phyloP scores from a whole-genome alignment of 2,797 vertebrate genomes.

The Sebastes hubbsi region DNA sequence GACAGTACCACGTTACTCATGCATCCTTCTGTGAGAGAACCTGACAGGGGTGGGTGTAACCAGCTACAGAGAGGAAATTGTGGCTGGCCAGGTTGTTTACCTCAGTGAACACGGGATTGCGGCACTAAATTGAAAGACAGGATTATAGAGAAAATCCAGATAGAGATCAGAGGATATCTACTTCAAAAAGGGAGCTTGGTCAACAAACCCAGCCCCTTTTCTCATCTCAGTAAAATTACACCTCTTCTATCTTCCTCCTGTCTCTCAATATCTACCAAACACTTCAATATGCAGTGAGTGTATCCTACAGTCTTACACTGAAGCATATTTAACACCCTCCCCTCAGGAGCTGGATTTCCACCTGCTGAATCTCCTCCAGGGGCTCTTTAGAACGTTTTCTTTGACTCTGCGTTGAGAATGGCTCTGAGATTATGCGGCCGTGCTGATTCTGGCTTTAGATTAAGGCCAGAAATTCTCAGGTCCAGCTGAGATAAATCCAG shows the following conservation, averaged over 20 bases:
- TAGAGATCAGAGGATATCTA: slow-evolving; percentile 53
- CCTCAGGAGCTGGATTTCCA: slow-evolving; percentile 40
- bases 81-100: slow-evolving; percentile 53
- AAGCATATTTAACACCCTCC: slow-evolving; percentile 40
- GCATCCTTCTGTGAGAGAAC: slow-evolving; percentile 8
- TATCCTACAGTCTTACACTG: slow-evolving; percentile 11
- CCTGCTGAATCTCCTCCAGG: slow-evolving; percentile 30
- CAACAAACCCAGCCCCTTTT: slow-evolving; percentile 49
- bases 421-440: slow-evolving; percentile 31
- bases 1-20: not conserved
- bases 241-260: not conserved
- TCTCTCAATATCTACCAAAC: slow-evolving; percentile 6
- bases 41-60: slow-evolving; percentile 18
- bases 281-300: slow-evolving; percentile 31
- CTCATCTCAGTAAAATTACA: slow-evolving; percentile 42
- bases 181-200: slow-evolving; percentile 40
- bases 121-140: slow-evolving; percentile 57
- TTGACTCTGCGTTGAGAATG: slow-evolving; percentile 27
- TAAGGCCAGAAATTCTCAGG: slow-evolving; percentile 47
- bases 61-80: slow-evolving; percentile 39
- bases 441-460: slow-evolving; percentile 63
- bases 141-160: slow-evolving; percentile 63
- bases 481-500: slow-evolving; percentile 57
- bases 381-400: slow-evolving; percentile 27
- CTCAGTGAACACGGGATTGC: slow-evolving; percentile 45